Base-by-base conservation (phyloP, 2,888 invertebrate genomes). In the Epinotia demarniana region DNA sequence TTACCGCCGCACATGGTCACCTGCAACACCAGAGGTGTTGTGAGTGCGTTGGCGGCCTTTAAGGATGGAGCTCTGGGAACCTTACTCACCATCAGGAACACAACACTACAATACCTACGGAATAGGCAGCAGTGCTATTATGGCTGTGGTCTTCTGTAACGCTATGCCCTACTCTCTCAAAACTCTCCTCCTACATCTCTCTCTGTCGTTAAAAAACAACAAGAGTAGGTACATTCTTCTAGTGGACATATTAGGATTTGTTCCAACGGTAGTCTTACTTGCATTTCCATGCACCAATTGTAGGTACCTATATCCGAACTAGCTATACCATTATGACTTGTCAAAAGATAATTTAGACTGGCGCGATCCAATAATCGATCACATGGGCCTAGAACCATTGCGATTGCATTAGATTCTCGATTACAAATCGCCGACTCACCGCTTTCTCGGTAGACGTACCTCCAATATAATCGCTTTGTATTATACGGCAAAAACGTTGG, bases 381-480 rank as follows among this genome's bases (percentile, higher is more conserved):
- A 78, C 77, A 11, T 53, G n/a, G 53, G 53, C 63, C 63, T 8
- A 66, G 66, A 66, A 66, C 53, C 53, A 79, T 74, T 70, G 64
- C 61, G 75, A 74, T 64, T 68, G 68, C 70, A 74, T 75, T 73
- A 76, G 60, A 81, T 78, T 80, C 80, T 78, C 77, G 75, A 79
- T 83, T 78, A 78, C 79, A 78, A 79, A 79, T 78, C 73, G 79
- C 79, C 78, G 80, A 80, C 78, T 82, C 81, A 81, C 81, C 79
- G 82, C 85, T 86, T 87, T 87, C 86, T 84, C 83, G 78, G 79
- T 84, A 81, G 82, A 78, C 80, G 75, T 75, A 76, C n/a, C n/a
- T n/a, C n/a, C 78, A 78, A 79, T 80, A 78, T 78, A 79, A 81
- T 81, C 82, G 79, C 83, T 84, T 84, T 81, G 79, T 79, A 78